phyloP scores from a whole-genome alignment of 1,140 invertebrate species.

The Rhyacophila brunnea region DNA sequence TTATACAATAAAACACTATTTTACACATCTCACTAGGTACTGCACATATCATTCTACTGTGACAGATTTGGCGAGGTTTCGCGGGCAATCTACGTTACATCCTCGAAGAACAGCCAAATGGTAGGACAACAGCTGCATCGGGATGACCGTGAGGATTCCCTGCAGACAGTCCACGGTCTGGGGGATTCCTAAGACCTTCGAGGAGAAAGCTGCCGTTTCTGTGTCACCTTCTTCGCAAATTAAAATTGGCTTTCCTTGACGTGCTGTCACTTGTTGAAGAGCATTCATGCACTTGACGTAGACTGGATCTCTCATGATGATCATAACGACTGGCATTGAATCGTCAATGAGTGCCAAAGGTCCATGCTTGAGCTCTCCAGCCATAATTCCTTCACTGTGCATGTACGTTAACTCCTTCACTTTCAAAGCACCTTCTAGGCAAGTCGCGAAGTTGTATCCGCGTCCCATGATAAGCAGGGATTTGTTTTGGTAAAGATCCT shows the following conservation, averaged over 20 bases:
- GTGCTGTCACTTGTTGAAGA: constrained; percentile 55
- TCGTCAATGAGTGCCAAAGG: constrained; percentile 72
- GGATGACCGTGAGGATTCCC: constrained; percentile 64
- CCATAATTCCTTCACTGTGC: constrained; percentile 74
- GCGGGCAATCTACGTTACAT: constrained; percentile 69
- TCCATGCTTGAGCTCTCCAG: constrained; percentile 75
- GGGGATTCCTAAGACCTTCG: constrained; percentile 50
- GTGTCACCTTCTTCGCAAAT: constrained; percentile 62
- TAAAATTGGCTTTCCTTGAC: constrained; percentile 65
- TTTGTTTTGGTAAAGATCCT: constrained; percentile 64
- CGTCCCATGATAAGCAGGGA: constrained; percentile 71
- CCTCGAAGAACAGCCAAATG: constrained; percentile 67
- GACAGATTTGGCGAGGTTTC: constrained; percentile 75
- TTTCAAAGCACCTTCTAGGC: constrained; percentile 74
- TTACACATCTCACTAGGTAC: too few species aligned
- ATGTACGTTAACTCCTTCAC: constrained; percentile 77
- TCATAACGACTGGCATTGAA: constrained; percentile 70
- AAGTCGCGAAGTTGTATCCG: constrained; percentile 73
- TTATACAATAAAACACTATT: too few species aligned
- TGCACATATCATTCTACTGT: constrained; percentile 73
- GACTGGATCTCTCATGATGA: constrained; percentile 65
- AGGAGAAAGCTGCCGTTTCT: constrained; percentile 52
- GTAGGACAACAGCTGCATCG: constrained; percentile 66
- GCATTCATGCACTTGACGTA: constrained; percentile 44
- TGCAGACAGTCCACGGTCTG: constrained; percentile 66